Evolutionary conservation across 1,140 invertebrate species (phyloP).

Genomic region (Spodoptera litura): DNA sequence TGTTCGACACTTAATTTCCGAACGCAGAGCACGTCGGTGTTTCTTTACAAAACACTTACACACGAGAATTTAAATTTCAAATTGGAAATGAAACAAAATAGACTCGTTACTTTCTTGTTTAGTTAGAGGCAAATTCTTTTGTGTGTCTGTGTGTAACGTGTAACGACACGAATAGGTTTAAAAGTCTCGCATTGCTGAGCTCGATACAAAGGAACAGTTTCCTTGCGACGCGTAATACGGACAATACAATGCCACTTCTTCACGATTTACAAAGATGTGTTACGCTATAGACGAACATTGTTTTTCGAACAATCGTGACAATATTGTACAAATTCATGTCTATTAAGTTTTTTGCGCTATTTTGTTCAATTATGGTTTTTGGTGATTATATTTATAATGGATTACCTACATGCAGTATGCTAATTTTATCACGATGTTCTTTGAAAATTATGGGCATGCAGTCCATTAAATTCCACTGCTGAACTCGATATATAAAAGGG

Average conservation of each 20-base stretch:
- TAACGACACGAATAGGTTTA: slow-evolving; percentile 44
- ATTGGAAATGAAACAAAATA: slow-evolving; percentile 55
- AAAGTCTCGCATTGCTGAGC: slow-evolving; percentile 56
- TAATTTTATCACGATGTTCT: too few species aligned
- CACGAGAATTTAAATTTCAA: slow-evolving; percentile 54
- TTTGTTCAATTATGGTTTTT: not conserved
- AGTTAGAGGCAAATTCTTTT: slow-evolving; percentile 40
- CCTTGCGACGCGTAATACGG: slow-evolving; percentile 35
- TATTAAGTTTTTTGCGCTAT: not conserved
- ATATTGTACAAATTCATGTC: slow-evolving; percentile 8
- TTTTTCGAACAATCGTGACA: slow-evolving; percentile 22
- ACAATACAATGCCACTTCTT: slow-evolving; percentile 51
- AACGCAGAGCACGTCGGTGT: slow-evolving; percentile 56
- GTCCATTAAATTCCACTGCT: too few species aligned
- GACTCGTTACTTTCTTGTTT: slow-evolving; percentile 29
- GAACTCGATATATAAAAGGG: too few species aligned
- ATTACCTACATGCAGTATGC: too few species aligned
- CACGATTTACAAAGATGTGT: slow-evolving; percentile 33
- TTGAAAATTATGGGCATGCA: too few species aligned
- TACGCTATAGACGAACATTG: slow-evolving; percentile 23
- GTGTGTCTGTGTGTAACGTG: slow-evolving; percentile 2
- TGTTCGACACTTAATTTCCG: slow-evolving; percentile 67
- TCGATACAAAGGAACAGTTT: slow-evolving; percentile 56
- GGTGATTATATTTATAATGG: too few species aligned
- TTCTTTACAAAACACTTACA: slow-evolving; percentile 62